Evolutionary conservation across 2,113 vertebrate species (phyloP).

Genomic region (Strix aluco): DNA sequence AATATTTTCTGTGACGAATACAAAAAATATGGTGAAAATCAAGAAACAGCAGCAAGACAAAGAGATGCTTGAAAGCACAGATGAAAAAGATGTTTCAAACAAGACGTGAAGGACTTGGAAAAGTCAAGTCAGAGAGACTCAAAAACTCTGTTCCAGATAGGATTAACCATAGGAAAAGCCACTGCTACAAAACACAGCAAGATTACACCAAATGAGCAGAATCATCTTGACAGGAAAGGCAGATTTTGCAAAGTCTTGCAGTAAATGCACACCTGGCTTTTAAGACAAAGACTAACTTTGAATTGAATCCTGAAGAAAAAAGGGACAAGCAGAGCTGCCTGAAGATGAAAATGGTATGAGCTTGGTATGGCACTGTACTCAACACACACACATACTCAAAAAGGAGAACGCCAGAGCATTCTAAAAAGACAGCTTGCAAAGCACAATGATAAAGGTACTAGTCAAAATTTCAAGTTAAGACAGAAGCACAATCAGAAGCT

Average conservation of each 20-base stretch:
- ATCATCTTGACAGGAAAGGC: background rate
- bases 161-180: background rate
- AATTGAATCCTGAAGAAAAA: background rate
- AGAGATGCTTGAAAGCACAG: slow-evolving; percentile 7
- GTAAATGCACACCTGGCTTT: background rate
- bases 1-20: background rate
- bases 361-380: background rate
- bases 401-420: background rate
- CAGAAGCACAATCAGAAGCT: slow-evolving; percentile 35
- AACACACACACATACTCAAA: background rate
- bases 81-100: slow-evolving; percentile 34
- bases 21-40: background rate
- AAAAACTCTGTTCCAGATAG: background rate
- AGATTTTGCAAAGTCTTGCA: background rate
- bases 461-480: background rate
- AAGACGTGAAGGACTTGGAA: background rate
- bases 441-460: background rate
- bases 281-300: background rate
- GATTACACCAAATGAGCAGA: background rate
- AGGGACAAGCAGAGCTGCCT: background rate
- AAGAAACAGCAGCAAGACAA: slow-evolving; percentile 11
- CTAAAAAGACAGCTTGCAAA: slow-evolving; percentile 7
- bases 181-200: slow-evolving; percentile 5
- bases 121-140: background rate
- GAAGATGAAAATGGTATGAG: background rate